Conservation (phyloP, 2,113 vertebrate genomes). For the Odocoileus virginianus region DNA sequence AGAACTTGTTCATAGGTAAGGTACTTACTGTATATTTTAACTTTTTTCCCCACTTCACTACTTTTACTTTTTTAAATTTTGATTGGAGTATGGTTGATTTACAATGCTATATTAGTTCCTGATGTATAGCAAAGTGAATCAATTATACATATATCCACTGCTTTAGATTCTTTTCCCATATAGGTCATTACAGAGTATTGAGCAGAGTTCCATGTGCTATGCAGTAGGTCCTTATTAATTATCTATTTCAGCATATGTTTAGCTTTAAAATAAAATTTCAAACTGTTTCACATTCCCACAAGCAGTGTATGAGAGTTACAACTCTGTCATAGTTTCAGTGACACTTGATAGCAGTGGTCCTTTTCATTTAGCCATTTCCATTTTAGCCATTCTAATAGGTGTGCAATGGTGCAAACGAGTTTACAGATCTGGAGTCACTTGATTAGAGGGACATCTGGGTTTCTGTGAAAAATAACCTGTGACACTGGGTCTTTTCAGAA, state of each 20-base stretch:
- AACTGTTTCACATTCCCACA: background rate
- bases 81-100: background rate
- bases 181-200: background rate
- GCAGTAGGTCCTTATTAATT: background rate
- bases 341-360: background rate
- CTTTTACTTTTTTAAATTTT: background rate
- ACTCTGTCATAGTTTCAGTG: background rate
- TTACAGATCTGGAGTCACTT: background rate
- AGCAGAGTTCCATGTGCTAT: background rate
- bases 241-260: background rate
- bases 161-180: background rate
- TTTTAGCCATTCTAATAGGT: background rate
- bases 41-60: background rate
- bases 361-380: background rate
- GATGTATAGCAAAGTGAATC: background rate
- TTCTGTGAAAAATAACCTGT: background rate
- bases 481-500: background rate
- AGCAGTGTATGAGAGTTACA: background rate
- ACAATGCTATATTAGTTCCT: background rate
- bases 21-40: background rate
- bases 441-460: background rate
- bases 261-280: background rate
- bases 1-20: background rate
- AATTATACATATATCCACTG: background rate
- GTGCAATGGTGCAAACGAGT: background rate